Evolutionary conservation across 1,140 invertebrate species (phyloP).

Genomic region (Brachionus plicatilis): DNA sequence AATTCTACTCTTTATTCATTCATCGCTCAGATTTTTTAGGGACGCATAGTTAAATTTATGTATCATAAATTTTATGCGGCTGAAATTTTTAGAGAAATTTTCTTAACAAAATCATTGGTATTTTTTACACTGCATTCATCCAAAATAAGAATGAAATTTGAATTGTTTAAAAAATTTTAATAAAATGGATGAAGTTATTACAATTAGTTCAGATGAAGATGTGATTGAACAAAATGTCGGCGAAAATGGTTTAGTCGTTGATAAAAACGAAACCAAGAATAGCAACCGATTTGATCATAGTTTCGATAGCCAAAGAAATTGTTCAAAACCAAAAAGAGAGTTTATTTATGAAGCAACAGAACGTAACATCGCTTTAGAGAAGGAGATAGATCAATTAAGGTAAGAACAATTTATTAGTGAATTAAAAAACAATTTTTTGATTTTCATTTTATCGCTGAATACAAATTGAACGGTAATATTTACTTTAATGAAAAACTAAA

Average conservation of each 20-base stretch:
- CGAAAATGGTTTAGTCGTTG: background rate
- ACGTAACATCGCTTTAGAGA: background rate
- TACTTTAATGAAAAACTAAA: too few relatives aligned
- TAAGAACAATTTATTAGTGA: background rate
- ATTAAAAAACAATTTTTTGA: background rate
- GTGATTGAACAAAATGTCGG: background rate
- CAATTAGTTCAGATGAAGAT: background rate
- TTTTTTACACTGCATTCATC: background rate
- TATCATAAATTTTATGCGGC: background rate
- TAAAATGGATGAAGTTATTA: background rate
- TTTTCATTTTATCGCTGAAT: too few relatives aligned
- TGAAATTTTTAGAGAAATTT: background rate
- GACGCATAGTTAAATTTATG: background rate
- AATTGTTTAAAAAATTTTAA: background rate
- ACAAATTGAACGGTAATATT: too few relatives aligned
- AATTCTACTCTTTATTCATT: background rate
- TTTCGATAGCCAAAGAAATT: background rate
- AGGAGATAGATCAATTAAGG: background rate
- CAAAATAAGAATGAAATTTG: background rate
- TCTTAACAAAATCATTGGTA: background rate
- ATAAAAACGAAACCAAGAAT: background rate
- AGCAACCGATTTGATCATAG: background rate
- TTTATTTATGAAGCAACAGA: constrained; percentile 21
- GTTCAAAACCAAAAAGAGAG: background rate
- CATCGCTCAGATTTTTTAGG: background rate